Conservation (phyloP, 2,113 vertebrate genomes). For the Gulo gulo region DNA sequence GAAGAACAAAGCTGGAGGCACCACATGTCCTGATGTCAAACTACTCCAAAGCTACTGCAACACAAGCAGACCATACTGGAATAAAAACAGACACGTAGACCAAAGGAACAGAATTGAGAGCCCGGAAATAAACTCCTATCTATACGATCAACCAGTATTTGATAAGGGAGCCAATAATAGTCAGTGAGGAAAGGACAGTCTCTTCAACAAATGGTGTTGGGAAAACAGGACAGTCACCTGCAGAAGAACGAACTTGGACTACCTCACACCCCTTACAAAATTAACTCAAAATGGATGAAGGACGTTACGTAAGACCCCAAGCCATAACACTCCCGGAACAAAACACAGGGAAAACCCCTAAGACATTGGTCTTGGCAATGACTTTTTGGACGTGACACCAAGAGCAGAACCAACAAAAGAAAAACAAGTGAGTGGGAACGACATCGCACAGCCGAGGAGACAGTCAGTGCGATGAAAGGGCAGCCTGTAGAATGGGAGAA, state of each 20-base stretch:
- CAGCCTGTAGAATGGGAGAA: fast-evolving
- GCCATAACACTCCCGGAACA: neutral
- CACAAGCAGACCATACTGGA: neutral
- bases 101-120: neutral
- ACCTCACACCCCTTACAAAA: neutral
- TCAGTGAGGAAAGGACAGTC: neutral
- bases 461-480: neutral
- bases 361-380: neutral
- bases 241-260: neutral
- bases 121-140: neutral
- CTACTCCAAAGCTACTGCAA: neutral
- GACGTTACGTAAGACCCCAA: neutral
- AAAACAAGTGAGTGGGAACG: fast-evolving
- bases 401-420: neutral
- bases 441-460: fast-evolving
- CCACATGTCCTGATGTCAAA: neutral
- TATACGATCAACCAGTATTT: neutral
- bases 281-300: neutral
- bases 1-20: neutral
- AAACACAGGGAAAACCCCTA: neutral
- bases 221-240: neutral
- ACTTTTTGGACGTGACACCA: neutral
- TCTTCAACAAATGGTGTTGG: neutral
- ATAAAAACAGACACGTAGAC: neutral
- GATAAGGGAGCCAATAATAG: too few species aligned